Percentiles rank a stretch among this genome's conserved stretches.
Conservation (phyloP, 1,140 invertebrate species). For the Drosophila kurseongensis region DNA sequence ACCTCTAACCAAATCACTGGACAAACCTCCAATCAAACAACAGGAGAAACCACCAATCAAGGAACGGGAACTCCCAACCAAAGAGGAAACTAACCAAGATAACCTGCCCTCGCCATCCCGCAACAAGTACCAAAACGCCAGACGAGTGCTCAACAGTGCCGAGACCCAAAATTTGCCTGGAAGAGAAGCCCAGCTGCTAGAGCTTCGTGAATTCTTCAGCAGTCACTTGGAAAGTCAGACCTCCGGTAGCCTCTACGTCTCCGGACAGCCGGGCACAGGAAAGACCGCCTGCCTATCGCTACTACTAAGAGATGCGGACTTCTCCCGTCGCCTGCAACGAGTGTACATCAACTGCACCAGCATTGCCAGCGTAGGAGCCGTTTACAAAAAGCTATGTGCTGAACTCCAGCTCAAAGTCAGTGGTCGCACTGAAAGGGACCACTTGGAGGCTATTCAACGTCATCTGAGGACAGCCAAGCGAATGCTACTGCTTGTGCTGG, state of each 20-base stretch:
- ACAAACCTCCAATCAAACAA: neutral
- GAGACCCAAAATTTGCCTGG: slow-evolving; percentile 89
- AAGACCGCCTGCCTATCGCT: slow-evolving; percentile 95
- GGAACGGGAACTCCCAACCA: neutral
- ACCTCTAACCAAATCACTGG: neutral
- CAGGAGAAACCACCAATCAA: neutral
- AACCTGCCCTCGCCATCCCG: slow-evolving; percentile 36
- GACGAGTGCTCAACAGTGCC: slow-evolving; percentile 89
- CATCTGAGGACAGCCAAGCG: slow-evolving; percentile 89
- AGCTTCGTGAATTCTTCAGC: slow-evolving; percentile 89
- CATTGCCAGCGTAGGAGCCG: slow-evolving; percentile 89
- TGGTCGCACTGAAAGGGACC: slow-evolving; percentile 87
- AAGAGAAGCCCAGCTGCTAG: slow-evolving; percentile 90
- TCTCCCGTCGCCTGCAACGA: slow-evolving; percentile 87
- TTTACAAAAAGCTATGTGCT: slow-evolving; percentile 89
- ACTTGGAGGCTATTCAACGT: slow-evolving; percentile 88
- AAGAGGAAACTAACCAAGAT: slow-evolving; percentile 4
- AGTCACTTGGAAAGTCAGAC: slow-evolving; percentile 88
- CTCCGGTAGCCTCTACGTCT: slow-evolving; percentile 95
- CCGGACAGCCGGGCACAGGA: slow-evolving; percentile 97
- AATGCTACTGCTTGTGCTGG: slow-evolving; percentile 94
- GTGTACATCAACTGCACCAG: slow-evolving; percentile 94
- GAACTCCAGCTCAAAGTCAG: slow-evolving; percentile 87
- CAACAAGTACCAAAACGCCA: slow-evolving; percentile 86
- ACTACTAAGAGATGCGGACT: slow-evolving; percentile 88